Percentiles rank a stretch among this genome's conserved stretches.
phyloP scores from a whole-genome alignment of 2,113 vertebrate genomes.

The Bothrops jararaca region DNA sequence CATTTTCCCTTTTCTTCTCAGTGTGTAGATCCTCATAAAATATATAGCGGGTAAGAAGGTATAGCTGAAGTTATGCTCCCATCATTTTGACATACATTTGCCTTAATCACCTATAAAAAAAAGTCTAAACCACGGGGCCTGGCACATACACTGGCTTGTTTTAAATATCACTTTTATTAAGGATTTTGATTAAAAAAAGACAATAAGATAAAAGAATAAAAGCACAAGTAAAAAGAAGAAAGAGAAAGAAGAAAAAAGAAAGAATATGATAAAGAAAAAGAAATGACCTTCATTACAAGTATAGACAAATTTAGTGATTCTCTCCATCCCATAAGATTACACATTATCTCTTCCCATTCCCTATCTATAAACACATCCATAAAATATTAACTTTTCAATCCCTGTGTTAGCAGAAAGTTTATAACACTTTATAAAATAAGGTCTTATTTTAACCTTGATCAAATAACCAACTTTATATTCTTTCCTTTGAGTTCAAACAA shows the following conservation, averaged over 20 bases:
- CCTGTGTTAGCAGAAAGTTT: too few species aligned
- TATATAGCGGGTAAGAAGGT: slow-evolving; percentile 12
- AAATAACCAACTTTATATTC: too few species aligned
- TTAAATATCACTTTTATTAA: not conserved
- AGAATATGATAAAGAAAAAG: not conserved
- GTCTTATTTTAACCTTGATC: too few species aligned
- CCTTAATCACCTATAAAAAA: not conserved
- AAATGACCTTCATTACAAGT: not conserved
- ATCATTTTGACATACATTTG: not conserved
- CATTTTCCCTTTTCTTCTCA: slow-evolving; percentile 8
- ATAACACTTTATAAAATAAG: too few species aligned
- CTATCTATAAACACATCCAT: too few species aligned
- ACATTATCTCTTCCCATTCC: too few species aligned
- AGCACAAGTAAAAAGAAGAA: not conserved
- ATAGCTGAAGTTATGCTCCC: not conserved
- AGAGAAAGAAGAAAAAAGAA: too few species aligned
- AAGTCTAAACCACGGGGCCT: not conserved
- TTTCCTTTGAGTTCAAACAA: too few species aligned
- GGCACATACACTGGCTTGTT: not conserved
- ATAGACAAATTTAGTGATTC: not conserved
- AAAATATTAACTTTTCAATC: too few species aligned
- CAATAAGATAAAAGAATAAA: not conserved
- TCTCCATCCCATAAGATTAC: too few species aligned
- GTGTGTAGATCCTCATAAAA: slow-evolving; percentile 17
- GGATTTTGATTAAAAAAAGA: not conserved